Evolutionary conservation across 1,140 invertebrate species (phyloP), one percentile per base, ranked within the genome.

Genomic region (Pseudobourletiella spinata): DNA sequence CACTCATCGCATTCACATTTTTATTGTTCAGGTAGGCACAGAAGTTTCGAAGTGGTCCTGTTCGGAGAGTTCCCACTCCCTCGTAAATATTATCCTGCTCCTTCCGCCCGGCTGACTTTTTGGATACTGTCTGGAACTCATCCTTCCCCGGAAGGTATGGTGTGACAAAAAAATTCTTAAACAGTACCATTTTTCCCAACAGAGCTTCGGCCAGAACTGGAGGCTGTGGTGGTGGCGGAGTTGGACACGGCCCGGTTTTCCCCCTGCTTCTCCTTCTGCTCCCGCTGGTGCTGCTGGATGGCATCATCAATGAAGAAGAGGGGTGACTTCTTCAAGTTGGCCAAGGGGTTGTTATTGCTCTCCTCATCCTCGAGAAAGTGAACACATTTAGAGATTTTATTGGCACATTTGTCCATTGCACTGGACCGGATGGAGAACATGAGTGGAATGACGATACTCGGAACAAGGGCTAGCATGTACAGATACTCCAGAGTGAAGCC

Each of bases 371-470:
- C 57, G 30, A 26, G 25, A 32, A 64, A 64, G 16, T 61, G 57
- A 42, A 64, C 61, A 51, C 61, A 63, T 3, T 58, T 22, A 14
- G 58, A 50, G 15, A 68, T 63, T 51, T 68, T 68, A 29, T 52
- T 55, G 18, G 65, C 61, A 57, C 64, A 64, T 43, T 66, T 61
- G 39, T 64, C 62, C 18, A 66, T 48, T 3, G 60, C 55, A 48
- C 44, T 62, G 6, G 64, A 59, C 39, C 68, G 28, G n/a, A 69
- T 61, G 35, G 68, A 66, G 30, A 66, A 63, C 61, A 69, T 63
- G 16, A 66, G 50, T 1, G 68, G 68, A 2, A 69, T 63, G 14
- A 69, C 35, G 6, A 69, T 55, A 50, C 58, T 57, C 8, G 68
- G 68, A 11, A 63, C 55, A n/a, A 69, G 59, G 18, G 61, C 63